These are phyloP conservation scores for Heliconius melpomene DNA, from an alignment of 1,140 invertebrate genomes.

Conservation along the genomic window DNA sequence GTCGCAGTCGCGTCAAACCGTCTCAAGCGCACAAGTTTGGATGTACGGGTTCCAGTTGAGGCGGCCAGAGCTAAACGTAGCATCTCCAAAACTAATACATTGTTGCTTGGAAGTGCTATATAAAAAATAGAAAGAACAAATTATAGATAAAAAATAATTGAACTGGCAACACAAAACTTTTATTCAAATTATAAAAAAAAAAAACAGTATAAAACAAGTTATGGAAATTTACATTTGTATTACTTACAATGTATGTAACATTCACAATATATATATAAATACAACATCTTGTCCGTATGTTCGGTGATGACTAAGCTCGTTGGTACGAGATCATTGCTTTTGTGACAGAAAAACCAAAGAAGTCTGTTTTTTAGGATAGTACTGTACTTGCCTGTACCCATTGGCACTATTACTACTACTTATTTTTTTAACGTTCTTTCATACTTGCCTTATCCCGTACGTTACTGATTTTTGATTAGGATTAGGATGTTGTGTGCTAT, in stretches of 20 bases:
- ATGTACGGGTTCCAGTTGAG: slow-evolving; percentile 79
- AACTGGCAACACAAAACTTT: not conserved
- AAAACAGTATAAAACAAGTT: not conserved
- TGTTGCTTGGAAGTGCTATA: slow-evolving; percentile 38
- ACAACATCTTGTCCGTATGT: no score
- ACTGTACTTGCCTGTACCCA: no score
- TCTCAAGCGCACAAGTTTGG: slow-evolving; percentile 75
- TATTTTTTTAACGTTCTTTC: no score
- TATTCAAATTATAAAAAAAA: not conserved
- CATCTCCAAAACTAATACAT: slow-evolving; percentile 30
- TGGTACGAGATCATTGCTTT: no score
- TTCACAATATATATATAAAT: no score
- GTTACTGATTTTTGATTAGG: no score
- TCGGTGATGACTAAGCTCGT: no score
- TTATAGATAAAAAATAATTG: not conserved
- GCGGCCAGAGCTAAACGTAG: slow-evolving; percentile 58
- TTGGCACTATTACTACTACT: no score
- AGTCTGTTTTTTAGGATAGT: no score
- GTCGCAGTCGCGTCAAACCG: slow-evolving; percentile 55
- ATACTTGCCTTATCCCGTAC: no score
- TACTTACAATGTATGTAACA: not conserved
- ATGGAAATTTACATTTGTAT: not conserved
- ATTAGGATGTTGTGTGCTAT: no score
- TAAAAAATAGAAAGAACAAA: slow-evolving; percentile 40
- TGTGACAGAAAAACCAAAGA: no score